Conservation (phyloP, 1,140 invertebrate species). For the Heliconius nattereri region DNA sequence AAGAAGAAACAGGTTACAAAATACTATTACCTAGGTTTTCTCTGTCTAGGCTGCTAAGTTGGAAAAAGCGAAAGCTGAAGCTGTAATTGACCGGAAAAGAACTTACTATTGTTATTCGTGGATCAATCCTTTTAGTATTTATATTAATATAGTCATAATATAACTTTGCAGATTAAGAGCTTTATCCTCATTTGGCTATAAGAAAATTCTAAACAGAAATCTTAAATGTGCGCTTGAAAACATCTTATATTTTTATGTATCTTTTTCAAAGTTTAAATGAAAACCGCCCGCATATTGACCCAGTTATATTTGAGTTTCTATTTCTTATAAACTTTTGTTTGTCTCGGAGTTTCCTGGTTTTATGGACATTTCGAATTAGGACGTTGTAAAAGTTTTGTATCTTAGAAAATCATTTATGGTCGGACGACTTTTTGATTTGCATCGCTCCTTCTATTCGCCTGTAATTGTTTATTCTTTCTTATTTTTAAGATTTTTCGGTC, state of each 20-base stretch:
- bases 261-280: conserved; percentile 38
- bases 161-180: not conserved
- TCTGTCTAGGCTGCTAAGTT: too few relatives aligned
- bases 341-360: conserved; percentile 36
- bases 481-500: not conserved
- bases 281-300: conserved; percentile 50
- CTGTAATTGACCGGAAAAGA: not conserved
- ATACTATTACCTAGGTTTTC: too few relatives aligned
- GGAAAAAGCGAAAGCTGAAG: too few relatives aligned
- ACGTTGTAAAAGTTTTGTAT: not conserved
- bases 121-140: not conserved
- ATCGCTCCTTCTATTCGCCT: not conserved
- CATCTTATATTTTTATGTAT: conserved; percentile 29
- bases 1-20: too few relatives aligned
- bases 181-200: not conserved
- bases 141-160: not conserved
- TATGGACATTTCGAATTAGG: conserved; percentile 29
- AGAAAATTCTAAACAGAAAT: not conserved
- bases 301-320: conserved; percentile 50
- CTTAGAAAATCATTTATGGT: conserved; percentile 6
- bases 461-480: not conserved
- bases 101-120: not conserved
- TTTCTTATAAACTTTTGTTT: conserved; percentile 46
- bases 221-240: conserved; percentile 9
- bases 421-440: conserved; percentile 9